Base-by-base conservation (phyloP, 2,113 vertebrate species). In the Hippotragus niger region DNA sequence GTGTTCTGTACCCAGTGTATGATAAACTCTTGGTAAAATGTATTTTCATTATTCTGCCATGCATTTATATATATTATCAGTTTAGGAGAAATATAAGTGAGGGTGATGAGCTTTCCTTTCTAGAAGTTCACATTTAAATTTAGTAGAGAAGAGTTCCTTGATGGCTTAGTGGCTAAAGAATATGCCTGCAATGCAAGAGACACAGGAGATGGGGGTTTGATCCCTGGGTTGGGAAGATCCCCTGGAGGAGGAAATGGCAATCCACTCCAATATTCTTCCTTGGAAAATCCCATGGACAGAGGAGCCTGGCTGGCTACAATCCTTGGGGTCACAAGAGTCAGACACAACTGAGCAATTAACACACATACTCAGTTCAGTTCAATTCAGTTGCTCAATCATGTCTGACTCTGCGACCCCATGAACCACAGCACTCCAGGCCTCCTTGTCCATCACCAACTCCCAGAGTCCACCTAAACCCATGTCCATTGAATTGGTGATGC, bases 361-460 rank as follows among this genome's bases (percentile, higher is more conserved):
- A 74, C 36, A 74, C 10, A 71, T 36, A 71, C 19, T 74, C 60
- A 62, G 29, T 62, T 31, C 6, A 62, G 58, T 62, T 31, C 29
- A 62, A 13, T 33, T 64, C 14, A 33, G 60, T 64, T 33, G 6
- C 60, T 64, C 31, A 64, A 7, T 64, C 6, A 3, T 33, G 60
- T 64, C 31, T 7, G 14, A 33, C 60, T 64, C 15, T 64, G 31
- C 0, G 3, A 62, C 14, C 6, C 1, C 31, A 62, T 15, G 60
- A 33, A 62, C 3, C 0, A 0, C 14, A 62, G 6, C 60, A 62
- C 3, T 1, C 14, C 60, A 33, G 29, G 60, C 29, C 31, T 62
- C 31, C 6, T 14, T 62, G 60, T 33, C 6, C 31, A 16, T 62
- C 31, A 62, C 31, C 60, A 62, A 62, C 31, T 62, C 60, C 60